phyloP scores from a whole-genome alignment of 2,888 invertebrate species.

The Pinctada fucata region DNA sequence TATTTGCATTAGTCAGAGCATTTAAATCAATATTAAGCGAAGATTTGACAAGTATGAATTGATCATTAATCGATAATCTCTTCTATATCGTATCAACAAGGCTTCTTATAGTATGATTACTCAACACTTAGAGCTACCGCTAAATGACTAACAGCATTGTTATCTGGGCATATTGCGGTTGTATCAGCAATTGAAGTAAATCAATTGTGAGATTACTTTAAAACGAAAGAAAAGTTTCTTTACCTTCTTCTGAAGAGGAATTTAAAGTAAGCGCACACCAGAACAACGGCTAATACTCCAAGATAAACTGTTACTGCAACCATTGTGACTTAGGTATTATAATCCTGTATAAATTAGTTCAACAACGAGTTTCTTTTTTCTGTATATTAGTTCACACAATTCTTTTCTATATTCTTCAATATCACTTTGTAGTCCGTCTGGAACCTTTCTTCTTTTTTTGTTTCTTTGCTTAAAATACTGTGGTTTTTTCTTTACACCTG shows the following conservation, averaged over 20 bases:
- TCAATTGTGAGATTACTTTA: slow-evolving; percentile 1
- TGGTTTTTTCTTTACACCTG: slow-evolving; percentile 13
- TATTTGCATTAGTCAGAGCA: too few relatives aligned
- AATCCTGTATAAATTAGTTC: too few relatives aligned
- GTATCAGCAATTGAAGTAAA: too few relatives aligned
- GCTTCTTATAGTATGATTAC: too few relatives aligned
- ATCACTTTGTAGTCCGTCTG: not conserved
- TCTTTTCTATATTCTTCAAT: not conserved
- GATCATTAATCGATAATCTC: too few relatives aligned
- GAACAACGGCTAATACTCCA: slow-evolving; percentile 40
- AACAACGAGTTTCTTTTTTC: too few relatives aligned
- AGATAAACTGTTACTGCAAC: slow-evolving; percentile 62
- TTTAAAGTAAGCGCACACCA: slow-evolving; percentile 59
- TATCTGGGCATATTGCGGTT: not conserved
- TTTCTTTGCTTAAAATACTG: not conserved
- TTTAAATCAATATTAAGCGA: too few relatives aligned
- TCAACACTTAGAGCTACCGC: too few relatives aligned
- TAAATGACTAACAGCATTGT: slow-evolving; percentile 1
- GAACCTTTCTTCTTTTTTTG: not conserved
- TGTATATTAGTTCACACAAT: too few relatives aligned
- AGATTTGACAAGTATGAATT: too few relatives aligned
- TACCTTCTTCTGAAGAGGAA: slow-evolving; percentile 63
- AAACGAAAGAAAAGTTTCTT: slow-evolving; percentile 29
- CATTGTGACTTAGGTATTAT: slow-evolving; percentile 42
- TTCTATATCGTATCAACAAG: too few relatives aligned